Evolutionary conservation across 2,113 vertebrate genomes (phyloP).

Genomic region (Ageneiosus marmoratus): DNA sequence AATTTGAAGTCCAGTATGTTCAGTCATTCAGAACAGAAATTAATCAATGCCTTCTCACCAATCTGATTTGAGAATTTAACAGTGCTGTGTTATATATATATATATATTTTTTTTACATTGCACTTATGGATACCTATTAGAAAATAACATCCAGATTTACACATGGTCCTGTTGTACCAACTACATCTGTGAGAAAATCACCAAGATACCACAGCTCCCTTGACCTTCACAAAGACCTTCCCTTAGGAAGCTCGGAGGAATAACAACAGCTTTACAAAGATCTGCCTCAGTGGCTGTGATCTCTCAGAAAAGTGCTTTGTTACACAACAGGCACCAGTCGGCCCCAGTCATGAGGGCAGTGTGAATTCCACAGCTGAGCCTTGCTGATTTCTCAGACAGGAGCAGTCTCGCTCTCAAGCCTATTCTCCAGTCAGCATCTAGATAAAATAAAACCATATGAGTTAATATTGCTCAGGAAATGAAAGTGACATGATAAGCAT

Average conservation of each 20-base stretch:
- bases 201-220: slow-evolving; percentile 7
- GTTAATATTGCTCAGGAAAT: slow-evolving; percentile 53
- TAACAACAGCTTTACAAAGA: slow-evolving; percentile 29
- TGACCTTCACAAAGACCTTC: slow-evolving; percentile 17
- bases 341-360: slow-evolving; percentile 48
- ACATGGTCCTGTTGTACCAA: slow-evolving; percentile 17
- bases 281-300: slow-evolving; percentile 13
- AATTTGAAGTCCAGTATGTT: background rate
- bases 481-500: slow-evolving; percentile 37
- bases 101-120: background rate
- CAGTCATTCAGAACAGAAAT: background rate
- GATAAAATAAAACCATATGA: slow-evolving; percentile 50
- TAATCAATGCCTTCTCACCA: background rate
- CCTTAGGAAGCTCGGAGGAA: slow-evolving; percentile 19
- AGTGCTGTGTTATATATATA: background rate
- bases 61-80: background rate
- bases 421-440: slow-evolving; percentile 47
- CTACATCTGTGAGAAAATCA: slow-evolving; percentile 39
- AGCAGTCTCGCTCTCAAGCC: slow-evolving; percentile 30
- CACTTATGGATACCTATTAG: background rate
- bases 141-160: slow-evolving; percentile 5
- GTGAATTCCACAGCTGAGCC: slow-evolving; percentile 49
- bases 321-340: slow-evolving; percentile 57
- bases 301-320: slow-evolving; percentile 53
- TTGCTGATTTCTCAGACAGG: slow-evolving; percentile 49